These are phyloP conservation scores for Sicus ferrugineus DNA, from an alignment of 2,888 invertebrate species.

Conservation along the genomic window DNA sequence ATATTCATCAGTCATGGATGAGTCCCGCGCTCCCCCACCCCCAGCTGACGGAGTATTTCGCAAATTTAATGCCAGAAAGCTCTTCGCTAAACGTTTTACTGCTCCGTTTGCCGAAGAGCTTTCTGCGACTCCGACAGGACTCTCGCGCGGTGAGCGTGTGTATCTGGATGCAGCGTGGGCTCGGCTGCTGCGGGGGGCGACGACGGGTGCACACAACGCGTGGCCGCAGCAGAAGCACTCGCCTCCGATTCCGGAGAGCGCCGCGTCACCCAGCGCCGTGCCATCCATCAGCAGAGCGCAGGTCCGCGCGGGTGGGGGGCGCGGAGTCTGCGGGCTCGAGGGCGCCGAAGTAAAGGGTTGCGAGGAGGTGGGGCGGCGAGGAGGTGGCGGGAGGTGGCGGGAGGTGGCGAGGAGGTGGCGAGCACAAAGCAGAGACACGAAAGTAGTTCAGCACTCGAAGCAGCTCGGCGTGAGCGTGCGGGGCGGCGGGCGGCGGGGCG, in stretches of 20 bases:
- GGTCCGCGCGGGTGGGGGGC: slow-evolving; percentile 8
- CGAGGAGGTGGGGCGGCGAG: not conserved
- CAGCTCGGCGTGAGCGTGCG: not conserved
- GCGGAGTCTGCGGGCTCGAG: not conserved
- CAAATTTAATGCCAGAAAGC: slow-evolving; percentile 27
- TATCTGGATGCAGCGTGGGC: slow-evolving; percentile 7
- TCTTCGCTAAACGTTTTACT: slow-evolving; percentile 23
- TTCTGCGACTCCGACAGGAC: slow-evolving; percentile 8
- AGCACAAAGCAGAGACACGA: not conserved
- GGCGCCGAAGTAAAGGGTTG: not conserved
- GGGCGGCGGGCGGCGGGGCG: not conserved
- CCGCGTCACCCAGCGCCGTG: slow-evolving; percentile 26
- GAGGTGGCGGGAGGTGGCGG: slow-evolving; percentile 2
- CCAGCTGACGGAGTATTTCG: not conserved
- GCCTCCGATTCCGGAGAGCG: slow-evolving; percentile 10
- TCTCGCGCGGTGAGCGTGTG: slow-evolving; percentile 6
- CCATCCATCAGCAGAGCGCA: slow-evolving; percentile 31
- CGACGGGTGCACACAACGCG: not conserved
- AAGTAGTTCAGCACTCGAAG: slow-evolving; percentile 7
- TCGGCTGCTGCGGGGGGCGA: not conserved
- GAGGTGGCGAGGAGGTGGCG: not conserved
- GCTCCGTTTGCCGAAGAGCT: slow-evolving; percentile 2
- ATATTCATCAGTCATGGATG: slow-evolving; percentile 17
- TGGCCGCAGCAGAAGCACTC: slow-evolving; percentile 17
- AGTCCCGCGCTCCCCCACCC: not conserved